These are phyloP conservation scores for Leucopsar rothschildi DNA, from an alignment of 2,113 vertebrate species.

Conservation along the genomic window DNA sequence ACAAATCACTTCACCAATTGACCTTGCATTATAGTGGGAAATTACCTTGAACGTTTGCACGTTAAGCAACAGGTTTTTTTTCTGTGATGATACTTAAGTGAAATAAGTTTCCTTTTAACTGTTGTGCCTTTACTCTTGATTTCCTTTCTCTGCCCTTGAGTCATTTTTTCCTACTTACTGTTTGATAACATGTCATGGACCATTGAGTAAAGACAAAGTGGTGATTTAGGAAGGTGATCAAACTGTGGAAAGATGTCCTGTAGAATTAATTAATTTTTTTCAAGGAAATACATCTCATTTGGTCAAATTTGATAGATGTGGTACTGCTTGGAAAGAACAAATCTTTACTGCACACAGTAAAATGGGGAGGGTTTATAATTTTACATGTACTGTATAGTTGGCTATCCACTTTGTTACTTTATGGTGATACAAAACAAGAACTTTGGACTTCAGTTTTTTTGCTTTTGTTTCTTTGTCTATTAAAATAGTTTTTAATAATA, in stretches of 20 bases:
- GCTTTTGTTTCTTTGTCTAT: background rate
- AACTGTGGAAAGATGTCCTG: background rate
- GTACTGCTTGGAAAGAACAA: background rate
- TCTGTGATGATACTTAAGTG: background rate
- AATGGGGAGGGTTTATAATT: background rate
- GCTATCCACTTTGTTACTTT: background rate
- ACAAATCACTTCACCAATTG: background rate
- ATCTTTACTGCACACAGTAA: background rate
- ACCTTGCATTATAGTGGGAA: constrained; percentile 24
- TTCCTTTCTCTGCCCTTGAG: background rate
- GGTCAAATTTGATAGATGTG: background rate
- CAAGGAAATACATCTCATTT: background rate
- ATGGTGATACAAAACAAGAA: background rate
- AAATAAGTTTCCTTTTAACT: constrained; percentile 33
- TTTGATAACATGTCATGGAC: constrained; percentile 12
- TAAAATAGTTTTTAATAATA: background rate
- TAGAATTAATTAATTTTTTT: background rate
- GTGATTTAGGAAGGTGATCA: background rate
- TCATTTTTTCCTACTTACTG: constrained; percentile 4
- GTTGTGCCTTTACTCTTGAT: constrained; percentile 10
- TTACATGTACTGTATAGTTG: background rate
- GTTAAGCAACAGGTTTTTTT: background rate
- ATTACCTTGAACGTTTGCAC: background rate
- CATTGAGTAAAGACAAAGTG: constrained; percentile 14
- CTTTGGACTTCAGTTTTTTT: background rate